phyloP scores from a whole-genome alignment of 2,113 vertebrate species.

The Eudorcas thomsonii region DNA sequence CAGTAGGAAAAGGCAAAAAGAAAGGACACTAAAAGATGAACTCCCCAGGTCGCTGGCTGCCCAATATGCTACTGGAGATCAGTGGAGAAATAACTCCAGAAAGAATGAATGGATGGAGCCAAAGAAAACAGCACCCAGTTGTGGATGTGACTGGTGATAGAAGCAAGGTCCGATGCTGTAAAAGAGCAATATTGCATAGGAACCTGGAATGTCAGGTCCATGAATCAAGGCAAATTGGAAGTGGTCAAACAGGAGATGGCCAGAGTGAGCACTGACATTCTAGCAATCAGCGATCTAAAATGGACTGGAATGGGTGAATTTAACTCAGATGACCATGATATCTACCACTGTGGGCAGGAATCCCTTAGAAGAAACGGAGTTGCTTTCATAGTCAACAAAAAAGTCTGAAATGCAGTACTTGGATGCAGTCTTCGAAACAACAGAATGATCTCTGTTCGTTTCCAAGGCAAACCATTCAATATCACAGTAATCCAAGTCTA shows the following conservation, averaged over 20 bases:
- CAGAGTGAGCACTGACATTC: fast-evolving
- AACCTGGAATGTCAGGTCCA: background rate
- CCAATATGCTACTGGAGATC: background rate
- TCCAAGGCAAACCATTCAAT: background rate
- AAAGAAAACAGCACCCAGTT: background rate
- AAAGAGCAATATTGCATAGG: background rate
- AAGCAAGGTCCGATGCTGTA: fast-evolving
- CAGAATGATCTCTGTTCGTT: background rate
- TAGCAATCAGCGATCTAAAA: background rate
- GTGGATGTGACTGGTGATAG: background rate
- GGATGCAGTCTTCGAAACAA: fast-evolving
- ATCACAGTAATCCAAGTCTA: fast-evolving
- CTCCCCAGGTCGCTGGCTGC: background rate
- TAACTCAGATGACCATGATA: background rate
- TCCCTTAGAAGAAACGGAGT: background rate
- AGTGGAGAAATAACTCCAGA: background rate
- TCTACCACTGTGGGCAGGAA: background rate
- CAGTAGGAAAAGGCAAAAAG: background rate
- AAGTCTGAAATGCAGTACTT: background rate
- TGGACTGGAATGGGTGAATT: background rate
- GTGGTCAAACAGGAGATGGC: background rate
- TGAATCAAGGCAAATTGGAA: background rate
- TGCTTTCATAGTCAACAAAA: background rate
- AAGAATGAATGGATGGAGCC: background rate
- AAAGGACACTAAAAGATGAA: background rate